Evolutionary conservation across 2,888 invertebrate genomes (phyloP), one percentile per base, ranked within the genome.

Genomic region (Lampropteryx suffumata): DNA sequence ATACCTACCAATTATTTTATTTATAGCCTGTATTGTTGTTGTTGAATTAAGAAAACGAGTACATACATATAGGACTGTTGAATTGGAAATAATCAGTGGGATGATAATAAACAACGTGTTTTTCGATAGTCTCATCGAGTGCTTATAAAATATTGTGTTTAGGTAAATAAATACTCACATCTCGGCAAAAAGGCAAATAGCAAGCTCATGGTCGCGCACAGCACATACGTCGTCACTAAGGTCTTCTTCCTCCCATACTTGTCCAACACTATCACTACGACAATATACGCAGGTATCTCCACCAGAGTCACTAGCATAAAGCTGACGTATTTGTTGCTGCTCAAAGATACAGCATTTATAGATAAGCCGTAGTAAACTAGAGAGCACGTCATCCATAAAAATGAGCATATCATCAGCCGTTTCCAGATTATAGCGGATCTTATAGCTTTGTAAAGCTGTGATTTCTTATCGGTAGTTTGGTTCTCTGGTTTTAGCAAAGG

Each of bases 341-440:
- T 92, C 49, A 96, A 79, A 0, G 94, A 92, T 5, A 95, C 94
- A 0, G 96, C 93, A 76, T 95, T 95, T 47, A 96, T 90, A 0
- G 95, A 94, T 30, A 96, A 73, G 0, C 96, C 96, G 62, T 95
- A 96, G 73, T 95, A 96, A 1, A 96, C 94, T 50, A 96, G 91
- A 0, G 95, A 94, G 66, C 94, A 95, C 0, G 95, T 94, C 62
- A 95, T 92, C 96, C 96, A 96, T 63, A 95, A 92, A 63, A 95
- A 92, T 10, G 94, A 94, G 56, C 95, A 95, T 37, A 93, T 93
- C 17, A 93, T 43, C 50, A 94, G 67, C 40, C 94, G 84, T 33
- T 92, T 80, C 70, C 93, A 84, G 21, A 94, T 89, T 21, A 91
- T 90, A 40, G 79, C 81, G 0, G 93, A 92, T 26, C 89, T 86